A percentile compares a stretch with the other conserved stretches of the same genome.
phyloP scores from a whole-genome alignment of 2,113 vertebrate species.

The Cyanoramphus novaezelandiae region DNA sequence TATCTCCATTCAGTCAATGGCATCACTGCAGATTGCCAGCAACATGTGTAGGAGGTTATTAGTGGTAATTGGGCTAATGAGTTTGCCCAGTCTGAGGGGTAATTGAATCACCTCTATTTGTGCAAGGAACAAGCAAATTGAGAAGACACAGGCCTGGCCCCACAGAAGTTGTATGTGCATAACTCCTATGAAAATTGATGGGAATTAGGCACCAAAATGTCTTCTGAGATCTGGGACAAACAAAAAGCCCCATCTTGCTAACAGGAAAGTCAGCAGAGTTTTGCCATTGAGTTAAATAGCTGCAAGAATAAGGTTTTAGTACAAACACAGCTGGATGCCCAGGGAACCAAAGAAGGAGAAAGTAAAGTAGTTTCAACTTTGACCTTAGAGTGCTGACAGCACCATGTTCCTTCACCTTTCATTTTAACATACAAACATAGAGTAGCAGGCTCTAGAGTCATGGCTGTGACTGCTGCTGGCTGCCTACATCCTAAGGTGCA shows the following conservation, averaged over 20 bases:
- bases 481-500: background rate
- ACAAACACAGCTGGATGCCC: background rate
- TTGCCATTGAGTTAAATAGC: background rate
- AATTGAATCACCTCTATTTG: constrained; percentile 40
- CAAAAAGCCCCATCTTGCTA: background rate
- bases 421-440: background rate
- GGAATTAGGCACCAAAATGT: constrained; percentile 20
- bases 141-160: constrained; percentile 34
- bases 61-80: constrained; percentile 42
- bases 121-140: constrained; percentile 31
- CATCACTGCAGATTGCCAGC: constrained; percentile 22
- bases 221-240: background rate
- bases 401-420: background rate
- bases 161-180: background rate
- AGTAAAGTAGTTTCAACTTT: background rate
- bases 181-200: background rate
- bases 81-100: constrained; percentile 42
- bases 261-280: background rate
- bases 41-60: constrained; percentile 5
- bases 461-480: background rate
- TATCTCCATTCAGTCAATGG: background rate
- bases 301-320: background rate
- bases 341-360: background rate
- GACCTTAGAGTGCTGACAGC: background rate
- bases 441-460: background rate